A percentile compares a stretch with the other conserved stretches of the same genome.
These are phyloP conservation scores for Spatula versicolor DNA, from an alignment of 2,797 vertebrate genomes.

Conservation along the genomic window DNA sequence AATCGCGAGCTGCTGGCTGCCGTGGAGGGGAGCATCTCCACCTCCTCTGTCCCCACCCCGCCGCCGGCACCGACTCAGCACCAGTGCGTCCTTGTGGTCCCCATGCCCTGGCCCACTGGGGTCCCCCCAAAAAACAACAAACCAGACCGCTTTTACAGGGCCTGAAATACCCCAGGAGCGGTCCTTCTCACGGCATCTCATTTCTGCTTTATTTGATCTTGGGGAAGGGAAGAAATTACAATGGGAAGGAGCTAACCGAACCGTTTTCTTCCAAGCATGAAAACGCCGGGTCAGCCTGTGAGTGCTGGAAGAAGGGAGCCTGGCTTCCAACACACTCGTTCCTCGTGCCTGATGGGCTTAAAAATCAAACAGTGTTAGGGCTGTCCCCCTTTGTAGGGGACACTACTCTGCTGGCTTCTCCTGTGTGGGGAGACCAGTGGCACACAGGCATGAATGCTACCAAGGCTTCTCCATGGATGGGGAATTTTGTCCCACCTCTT, in stretches of 20 bases:
- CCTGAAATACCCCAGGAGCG: neutral
- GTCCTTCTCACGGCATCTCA: neutral
- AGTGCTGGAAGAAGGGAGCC: neutral
- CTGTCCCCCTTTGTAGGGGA: neutral
- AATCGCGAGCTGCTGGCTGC: slow-evolving; percentile 35
- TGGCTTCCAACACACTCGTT: accelerated
- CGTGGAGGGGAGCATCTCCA: slow-evolving; percentile 23
- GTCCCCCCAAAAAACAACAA: neutral
- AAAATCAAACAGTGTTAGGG: neutral
- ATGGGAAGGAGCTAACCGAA: neutral
- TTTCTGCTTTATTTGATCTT: neutral
- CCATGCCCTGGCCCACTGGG: neutral
- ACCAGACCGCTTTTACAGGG: neutral
- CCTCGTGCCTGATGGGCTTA: neutral
- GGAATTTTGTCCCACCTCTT: neutral
- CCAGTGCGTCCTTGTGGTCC: neutral
- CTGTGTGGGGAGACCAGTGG: neutral
- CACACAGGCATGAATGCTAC: neutral
- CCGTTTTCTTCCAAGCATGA: neutral
- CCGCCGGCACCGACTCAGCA: accelerated
- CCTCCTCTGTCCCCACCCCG: neutral
- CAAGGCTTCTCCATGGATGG: neutral
- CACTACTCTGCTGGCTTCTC: neutral
- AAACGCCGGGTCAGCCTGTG: neutral
- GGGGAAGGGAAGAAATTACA: neutral